Evolutionary conservation across 2,797 vertebrate genomes (phyloP).

Genomic region (Gambusia yucatana): DNA sequence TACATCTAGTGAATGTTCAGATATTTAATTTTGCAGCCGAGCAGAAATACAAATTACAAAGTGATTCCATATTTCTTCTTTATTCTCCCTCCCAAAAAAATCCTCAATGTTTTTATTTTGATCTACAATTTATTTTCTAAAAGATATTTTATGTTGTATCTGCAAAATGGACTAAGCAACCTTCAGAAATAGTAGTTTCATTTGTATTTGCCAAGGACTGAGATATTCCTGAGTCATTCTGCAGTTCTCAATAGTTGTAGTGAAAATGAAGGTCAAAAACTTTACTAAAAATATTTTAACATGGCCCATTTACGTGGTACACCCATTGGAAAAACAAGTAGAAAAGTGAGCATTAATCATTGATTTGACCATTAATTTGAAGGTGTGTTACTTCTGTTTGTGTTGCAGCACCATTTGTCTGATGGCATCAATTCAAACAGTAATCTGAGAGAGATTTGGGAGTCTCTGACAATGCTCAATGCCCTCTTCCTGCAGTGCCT

Average conservation of each 20-base stretch:
- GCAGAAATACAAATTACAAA: not conserved
- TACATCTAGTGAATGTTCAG: not conserved
- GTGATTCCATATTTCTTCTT: not conserved
- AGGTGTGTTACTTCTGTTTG: not conserved
- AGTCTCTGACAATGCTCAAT: not conserved
- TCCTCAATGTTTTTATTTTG: not conserved
- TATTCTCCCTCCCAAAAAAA: not conserved
- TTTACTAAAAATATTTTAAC: not conserved
- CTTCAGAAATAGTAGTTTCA: not conserved
- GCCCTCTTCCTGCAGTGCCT: not conserved
- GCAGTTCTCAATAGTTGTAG: not conserved
- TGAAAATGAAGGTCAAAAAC: not conserved
- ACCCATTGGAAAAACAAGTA: not conserved
- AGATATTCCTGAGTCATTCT: not conserved
- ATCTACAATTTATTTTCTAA: not conserved
- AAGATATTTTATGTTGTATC: not conserved
- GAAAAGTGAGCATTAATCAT: not conserved
- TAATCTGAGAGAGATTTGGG: not conserved
- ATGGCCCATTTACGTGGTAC: not conserved
- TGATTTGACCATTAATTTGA: not conserved
- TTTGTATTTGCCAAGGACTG: not conserved
- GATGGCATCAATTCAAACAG: not conserved
- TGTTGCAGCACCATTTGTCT: not conserved
- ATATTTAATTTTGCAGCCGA: not conserved
- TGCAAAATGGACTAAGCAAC: not conserved